Evolutionary conservation across 2,113 vertebrate genomes (phyloP), one percentile per base, ranked within the genome.

Genomic region (Raphicerus campestris): DNA sequence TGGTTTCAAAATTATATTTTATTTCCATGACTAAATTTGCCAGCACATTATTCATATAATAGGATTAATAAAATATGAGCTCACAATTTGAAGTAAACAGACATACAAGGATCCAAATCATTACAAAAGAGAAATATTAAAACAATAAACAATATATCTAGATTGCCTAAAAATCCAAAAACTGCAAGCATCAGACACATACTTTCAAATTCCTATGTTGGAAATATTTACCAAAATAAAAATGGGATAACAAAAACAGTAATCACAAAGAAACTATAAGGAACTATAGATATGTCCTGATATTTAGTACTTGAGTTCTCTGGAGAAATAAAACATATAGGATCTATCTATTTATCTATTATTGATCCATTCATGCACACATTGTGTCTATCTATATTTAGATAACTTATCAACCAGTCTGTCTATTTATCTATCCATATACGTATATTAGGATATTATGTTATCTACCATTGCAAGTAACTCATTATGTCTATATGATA

Each of bases 1-100:
- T 77, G n/a, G 82, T 63, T 16, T 56, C 70, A 5, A 92, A 96
- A 75, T 87, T 49, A 83, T 8, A n/a, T 95, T 94, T 93, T 94
- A 94, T 96, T 93, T 93, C 5, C 2, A 42, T 35, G 17, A 53
- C 55, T 70, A 80, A 73, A 39, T 73, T 35, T 55, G 11, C 51
- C 14, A 94, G 47, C 51, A 88, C 19, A 19, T 73, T 61, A 78
- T n/a, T 13, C 35, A 53, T 66, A 39, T 70, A 70, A 47, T 49
- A 35, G 75, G 86, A 73, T 42, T 55, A 87, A 81, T 51, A 9
- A 91, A 93, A 73, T 75, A 85, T 42, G 16, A 82, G 10, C 35
- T 60, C 42, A 87, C 15, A 92, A 15, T 39, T 88, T 20, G 91
- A 82, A 42, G 47, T 66, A 35, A 86, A 9, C 24, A 81, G 19